Evolutionary conservation across 2,113 vertebrate species (phyloP).

Genomic region (Shinisaurus crocodilurus): DNA sequence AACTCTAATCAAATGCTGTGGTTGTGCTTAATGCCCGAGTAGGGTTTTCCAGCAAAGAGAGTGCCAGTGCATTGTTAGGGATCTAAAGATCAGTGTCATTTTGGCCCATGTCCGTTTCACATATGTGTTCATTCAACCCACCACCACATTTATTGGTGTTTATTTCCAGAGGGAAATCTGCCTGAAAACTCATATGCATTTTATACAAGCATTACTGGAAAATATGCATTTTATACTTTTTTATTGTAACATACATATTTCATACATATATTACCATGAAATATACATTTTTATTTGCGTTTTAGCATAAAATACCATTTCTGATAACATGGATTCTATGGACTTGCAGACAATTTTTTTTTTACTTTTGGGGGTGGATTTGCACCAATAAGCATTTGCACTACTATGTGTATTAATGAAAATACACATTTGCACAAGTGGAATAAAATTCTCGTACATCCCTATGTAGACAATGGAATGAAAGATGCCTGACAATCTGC

Average conservation of each 20-base stretch:
- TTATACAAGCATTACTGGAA: background rate
- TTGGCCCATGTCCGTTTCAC: background rate
- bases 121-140: background rate
- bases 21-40: background rate
- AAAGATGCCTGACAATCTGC: too few relatives aligned
- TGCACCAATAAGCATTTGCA: too few relatives aligned
- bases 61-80: background rate
- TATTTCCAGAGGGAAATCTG: background rate
- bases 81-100: background rate
- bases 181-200: background rate
- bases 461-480: too few relatives aligned
- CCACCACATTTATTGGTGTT: background rate
- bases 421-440: too few relatives aligned
- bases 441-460: too few relatives aligned
- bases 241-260: background rate
- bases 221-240: background rate
- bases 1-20: conserved; percentile 9
- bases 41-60: conserved; percentile 30
- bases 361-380: too few relatives aligned
- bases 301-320: background rate
- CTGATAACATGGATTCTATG: too few relatives aligned
- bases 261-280: background rate
- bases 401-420: too few relatives aligned
- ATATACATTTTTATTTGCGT: background rate
- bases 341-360: too few relatives aligned